phyloP scores from a whole-genome alignment of 92 coral and sea anemone genomes.

The Plumapathes pennacea region DNA sequence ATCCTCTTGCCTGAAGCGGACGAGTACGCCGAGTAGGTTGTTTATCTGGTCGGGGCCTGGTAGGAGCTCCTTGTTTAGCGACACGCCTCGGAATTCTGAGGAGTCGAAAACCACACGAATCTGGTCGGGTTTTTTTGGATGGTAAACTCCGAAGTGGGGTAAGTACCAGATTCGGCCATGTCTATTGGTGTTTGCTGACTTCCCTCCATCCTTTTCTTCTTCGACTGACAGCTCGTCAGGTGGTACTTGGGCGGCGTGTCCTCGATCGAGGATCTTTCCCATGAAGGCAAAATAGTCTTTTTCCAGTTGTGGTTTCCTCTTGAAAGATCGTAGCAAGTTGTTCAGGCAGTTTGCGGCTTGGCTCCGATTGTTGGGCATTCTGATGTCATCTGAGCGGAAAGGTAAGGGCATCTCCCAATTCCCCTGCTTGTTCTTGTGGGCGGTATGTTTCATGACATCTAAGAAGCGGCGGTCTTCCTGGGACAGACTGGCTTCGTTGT shows the following conservation, averaged over 20 bases:
- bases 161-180: constrained; percentile 7
- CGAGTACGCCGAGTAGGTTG: constrained; percentile 7
- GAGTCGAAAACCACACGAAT: constrained; percentile 18
- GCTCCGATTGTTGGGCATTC: constrained; percentile 3
- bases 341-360: not conserved
- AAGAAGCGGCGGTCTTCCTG: constrained; percentile 11
- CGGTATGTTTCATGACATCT: constrained; percentile 6
- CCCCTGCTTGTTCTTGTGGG: constrained; percentile 12
- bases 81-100: constrained; percentile 5
- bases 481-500: constrained; percentile 22
- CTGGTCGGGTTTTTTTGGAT: constrained; percentile 12
- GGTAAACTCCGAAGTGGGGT: constrained; percentile 17
- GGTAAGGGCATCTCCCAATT: constrained; percentile 35
- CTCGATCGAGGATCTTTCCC: not conserved
- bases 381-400: not conserved
- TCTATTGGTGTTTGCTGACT: too few relatives aligned
- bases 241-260: constrained; percentile 4
- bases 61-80: constrained; percentile 9
- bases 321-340: not conserved
- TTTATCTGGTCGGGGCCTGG: constrained; percentile 24
- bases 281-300: not conserved
- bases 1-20: constrained; percentile 5
- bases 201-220: not conserved
- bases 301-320: not conserved
- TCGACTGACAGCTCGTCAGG: not conserved